A percentile compares a stretch with the other conserved stretches of the same genome.
These are phyloP conservation scores for Manis pentadactyla DNA, from an alignment of 2,797 vertebrate species.

Conservation along the genomic window DNA sequence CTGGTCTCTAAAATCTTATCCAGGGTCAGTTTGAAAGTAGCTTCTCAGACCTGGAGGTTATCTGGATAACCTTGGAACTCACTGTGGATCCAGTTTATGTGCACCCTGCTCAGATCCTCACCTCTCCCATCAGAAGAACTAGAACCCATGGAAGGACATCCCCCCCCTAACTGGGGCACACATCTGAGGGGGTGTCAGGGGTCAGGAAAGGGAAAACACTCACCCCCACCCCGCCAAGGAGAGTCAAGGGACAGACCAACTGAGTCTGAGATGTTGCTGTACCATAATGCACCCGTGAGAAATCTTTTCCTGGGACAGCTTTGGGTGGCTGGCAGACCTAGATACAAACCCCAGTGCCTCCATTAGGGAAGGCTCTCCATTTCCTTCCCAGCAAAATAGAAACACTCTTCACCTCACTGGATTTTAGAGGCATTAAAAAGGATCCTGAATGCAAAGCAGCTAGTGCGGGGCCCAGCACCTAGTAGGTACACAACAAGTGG, in stretches of 20 bases:
- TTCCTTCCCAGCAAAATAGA: neutral
- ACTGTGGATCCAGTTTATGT: neutral
- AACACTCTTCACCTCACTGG: neutral
- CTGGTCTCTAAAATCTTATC: neutral
- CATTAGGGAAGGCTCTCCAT: neutral
- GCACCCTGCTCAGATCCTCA: neutral
- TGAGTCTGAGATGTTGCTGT: neutral
- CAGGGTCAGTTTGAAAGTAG: neutral
- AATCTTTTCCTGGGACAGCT: neutral
- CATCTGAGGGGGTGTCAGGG: neutral
- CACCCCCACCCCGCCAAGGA: neutral
- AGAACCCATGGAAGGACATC: neutral
- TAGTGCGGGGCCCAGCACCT: neutral
- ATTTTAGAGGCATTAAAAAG: neutral
- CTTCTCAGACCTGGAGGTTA: neutral
- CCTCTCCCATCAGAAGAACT: neutral
- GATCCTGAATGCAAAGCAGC: neutral
- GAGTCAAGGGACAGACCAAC: neutral
- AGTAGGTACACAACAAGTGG: neutral
- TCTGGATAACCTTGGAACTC: neutral
- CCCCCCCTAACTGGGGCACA: neutral
- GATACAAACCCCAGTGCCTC: neutral
- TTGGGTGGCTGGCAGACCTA: neutral
- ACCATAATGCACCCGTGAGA: neutral
- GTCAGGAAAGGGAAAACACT: neutral